A percentile compares a stretch with the other conserved stretches of the same genome.
phyloP scores from a whole-genome alignment of 2,888 invertebrate species.

The Lottia scabra region DNA sequence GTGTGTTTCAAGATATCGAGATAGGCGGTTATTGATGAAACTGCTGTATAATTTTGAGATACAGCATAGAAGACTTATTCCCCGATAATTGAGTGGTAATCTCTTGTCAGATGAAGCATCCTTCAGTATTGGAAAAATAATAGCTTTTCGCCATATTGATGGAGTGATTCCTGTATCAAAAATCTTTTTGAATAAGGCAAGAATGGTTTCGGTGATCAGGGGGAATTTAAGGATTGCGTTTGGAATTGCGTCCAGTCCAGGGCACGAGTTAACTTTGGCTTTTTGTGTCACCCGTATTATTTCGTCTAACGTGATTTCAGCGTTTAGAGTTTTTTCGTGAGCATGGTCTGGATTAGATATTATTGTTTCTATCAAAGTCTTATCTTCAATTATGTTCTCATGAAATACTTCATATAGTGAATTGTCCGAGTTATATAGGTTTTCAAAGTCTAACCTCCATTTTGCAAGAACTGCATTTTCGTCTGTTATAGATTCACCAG shows the following conservation, averaged over 20 bases:
- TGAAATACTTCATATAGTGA: not conserved
- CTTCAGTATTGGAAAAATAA: conserved; percentile 7
- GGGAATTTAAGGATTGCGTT: conserved; percentile 5
- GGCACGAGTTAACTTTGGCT: not conserved
- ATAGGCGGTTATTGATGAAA: not conserved
- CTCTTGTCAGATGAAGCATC: not conserved
- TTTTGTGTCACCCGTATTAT: not conserved
- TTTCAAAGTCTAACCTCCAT: not conserved
- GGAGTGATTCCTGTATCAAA: not conserved
- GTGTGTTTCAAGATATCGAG: not conserved
- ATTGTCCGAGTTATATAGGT: not conserved
- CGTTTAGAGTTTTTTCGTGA: no score
- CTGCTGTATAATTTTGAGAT: not conserved
- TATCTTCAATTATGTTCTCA: not conserved
- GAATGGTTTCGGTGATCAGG: not conserved
- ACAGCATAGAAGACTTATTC: not conserved
- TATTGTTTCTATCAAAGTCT: no score
- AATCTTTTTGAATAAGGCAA: not conserved
- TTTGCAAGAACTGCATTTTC: not conserved
- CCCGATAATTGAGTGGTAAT: conserved; percentile 4
- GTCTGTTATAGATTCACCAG: not conserved
- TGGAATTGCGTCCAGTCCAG: not conserved
- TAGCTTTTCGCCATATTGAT: not conserved
- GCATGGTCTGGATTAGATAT: not conserved
- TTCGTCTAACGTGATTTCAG: not conserved